Evolutionary conservation across 2,888 invertebrate genomes (phyloP), one percentile per base, ranked within the genome.

Genomic region (Teleiodes luculella): DNA sequence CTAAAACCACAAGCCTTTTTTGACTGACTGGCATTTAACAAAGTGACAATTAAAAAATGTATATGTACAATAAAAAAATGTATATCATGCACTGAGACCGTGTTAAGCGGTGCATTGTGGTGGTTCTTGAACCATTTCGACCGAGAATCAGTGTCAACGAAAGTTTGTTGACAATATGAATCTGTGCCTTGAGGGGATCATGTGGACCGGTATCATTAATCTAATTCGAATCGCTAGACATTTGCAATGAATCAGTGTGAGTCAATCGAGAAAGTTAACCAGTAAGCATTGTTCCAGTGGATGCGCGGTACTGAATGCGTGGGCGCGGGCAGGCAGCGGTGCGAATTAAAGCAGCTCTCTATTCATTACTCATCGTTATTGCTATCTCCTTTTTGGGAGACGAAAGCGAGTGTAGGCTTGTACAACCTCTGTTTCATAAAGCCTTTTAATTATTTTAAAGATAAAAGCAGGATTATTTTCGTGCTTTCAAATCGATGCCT

Each of bases 211-310:
- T 67, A 65, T 67, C 74, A 86, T 88, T 86, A 85, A 85, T 86
- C 81, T 80, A 80, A 84, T 83, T 85, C 79, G 72, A 73, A 76
- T 75, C 69, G 74, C 72, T 77, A 85, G 85, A 83, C 82, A 74
- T 76, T 77, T 72, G 78, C 80, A 80, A 85, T 84, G 84, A 80
- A 84, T 85, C 82, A 77, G 83, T 82, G 74, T 87, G 88, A 89
- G 87, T 86, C 87, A 87, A 89, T 83, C 78, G 88, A 81, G 89
- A 89, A 89, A 89, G 89, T 89, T 86, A 87, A 86, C 87, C 86
- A 84, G 83, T 81, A 78, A 83, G 85, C 83, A 88, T 88, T 88
- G 88, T 88, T 89, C 87, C 87, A 87, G 81, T 86, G 86, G 88
- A 85, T 87, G 87, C 86, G 78, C 85, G 78, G 55, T 46, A 53